phyloP scores from a whole-genome alignment of 2,888 invertebrate genomes.

The Chromoteleia sp. region DNA sequence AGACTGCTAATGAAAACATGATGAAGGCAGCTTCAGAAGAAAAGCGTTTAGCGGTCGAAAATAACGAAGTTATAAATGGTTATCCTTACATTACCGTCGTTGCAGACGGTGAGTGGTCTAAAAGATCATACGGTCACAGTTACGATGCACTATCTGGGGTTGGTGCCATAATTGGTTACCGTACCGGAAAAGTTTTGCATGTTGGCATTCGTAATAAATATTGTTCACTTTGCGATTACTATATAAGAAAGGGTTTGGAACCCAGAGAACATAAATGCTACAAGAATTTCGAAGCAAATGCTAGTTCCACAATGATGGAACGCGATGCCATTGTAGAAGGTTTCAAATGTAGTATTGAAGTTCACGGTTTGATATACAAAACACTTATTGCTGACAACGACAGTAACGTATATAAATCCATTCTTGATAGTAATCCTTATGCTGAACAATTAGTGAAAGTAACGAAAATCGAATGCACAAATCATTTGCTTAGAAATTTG shows the following conservation, averaged over 20 bases:
- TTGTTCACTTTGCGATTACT: constrained; percentile 33
- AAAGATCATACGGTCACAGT: constrained; percentile 39
- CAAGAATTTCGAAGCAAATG: constrained; percentile 71
- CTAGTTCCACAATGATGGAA: constrained; percentile 50
- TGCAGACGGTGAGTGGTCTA: constrained; percentile 61
- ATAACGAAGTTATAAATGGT: constrained; percentile 42
- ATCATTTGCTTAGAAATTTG: constrained; percentile 36
- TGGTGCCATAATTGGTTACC: constrained; percentile 26
- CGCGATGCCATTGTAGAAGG: constrained; percentile 62
- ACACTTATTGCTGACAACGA: constrained; percentile 75
- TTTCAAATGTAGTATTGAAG: constrained; percentile 63
- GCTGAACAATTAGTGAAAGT: constrained; percentile 14
- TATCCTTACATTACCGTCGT: constrained; percentile 63
- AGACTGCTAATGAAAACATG: constrained; percentile 28
- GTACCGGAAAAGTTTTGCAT: constrained; percentile 35
- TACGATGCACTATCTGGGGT: constrained; percentile 48
- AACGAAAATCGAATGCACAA: constrained; percentile 70
- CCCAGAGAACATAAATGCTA: constrained; percentile 71
- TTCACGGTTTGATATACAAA: constrained; percentile 65
- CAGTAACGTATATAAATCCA: constrained; percentile 76
- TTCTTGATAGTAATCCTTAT: constrained; percentile 74
- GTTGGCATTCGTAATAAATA: constrained; percentile 24
- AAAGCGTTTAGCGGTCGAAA: constrained; percentile 46
- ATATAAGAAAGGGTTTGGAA: constrained; percentile 36
- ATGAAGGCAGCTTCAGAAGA: constrained; percentile 53